Base-by-base conservation (phyloP, 2,797 vertebrate species). In the Sylvilagus floridanus region DNA sequence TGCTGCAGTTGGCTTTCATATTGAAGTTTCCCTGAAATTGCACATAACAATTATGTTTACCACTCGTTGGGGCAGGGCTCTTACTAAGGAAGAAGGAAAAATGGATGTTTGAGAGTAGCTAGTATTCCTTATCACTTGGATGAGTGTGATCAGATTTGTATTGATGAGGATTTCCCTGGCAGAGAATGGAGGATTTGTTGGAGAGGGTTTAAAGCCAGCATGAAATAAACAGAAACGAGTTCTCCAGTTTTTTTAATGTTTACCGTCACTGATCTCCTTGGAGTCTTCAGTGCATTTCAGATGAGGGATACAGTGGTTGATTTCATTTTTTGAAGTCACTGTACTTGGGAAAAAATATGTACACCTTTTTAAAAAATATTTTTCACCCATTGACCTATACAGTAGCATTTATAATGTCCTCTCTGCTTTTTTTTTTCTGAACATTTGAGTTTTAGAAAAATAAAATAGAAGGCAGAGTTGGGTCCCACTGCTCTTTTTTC, bases 361-460 rank as follows among this genome's bases (percentile, higher is more conserved):
- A 8, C 2, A 24, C 22, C 4, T 75, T 42, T 35, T 84, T 92
- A 86, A 26, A 91, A 89, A 82, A 76, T 88, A n/a, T 21, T 35
- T 73, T 77, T 54, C 47, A 54, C 11, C 6, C 32, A 84, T 88
- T 87, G 65, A 65, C 24, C 47, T 90, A 84, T 32, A 35, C 10
- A 28, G 32, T 21, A 72, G 2, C n/a, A 54, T 17, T 54, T 60
- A 24, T 2, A 14, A 30, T 88, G 10, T 69, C 37, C 92, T 86
- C 32, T 82, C 30, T 83, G 50, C 68, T 54, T 37, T 75, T 60
- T 77, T 50, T 50, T 42, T 7, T 3, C 32, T 19, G 88, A 32
- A 84, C 10, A 16, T 89, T 79, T 84, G 77, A 87, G 35, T 84
- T 95, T 92, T 22, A 7, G 57, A 65, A 81, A 91, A 96, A 42